phyloP scores from a whole-genome alignment of 2,888 invertebrate species.

The Melieria picta region DNA sequence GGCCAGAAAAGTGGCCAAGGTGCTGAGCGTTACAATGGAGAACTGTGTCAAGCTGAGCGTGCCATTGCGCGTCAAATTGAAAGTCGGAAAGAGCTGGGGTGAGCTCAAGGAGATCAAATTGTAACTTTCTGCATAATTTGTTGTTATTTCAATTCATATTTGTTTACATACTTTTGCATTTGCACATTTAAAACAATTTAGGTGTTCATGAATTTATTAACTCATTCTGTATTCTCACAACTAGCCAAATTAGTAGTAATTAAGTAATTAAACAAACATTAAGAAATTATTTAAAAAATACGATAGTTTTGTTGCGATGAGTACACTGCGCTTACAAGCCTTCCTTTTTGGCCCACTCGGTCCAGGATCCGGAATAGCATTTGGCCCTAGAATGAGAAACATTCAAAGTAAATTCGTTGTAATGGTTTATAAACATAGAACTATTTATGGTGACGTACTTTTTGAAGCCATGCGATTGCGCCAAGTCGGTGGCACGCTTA shows the following conservation, averaged over 20 bases:
- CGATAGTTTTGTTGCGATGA: too few relatives aligned
- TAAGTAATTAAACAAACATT: too few relatives aligned
- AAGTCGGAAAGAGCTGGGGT: constrained; percentile 86
- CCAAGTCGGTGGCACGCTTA: constrained; percentile 71
- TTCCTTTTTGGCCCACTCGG: constrained; percentile 63
- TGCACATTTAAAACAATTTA: neutral
- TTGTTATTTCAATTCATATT: constrained; percentile 1
- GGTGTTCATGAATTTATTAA: too few relatives aligned
- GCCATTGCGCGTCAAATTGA: constrained; percentile 88
- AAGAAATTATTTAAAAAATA: too few relatives aligned
- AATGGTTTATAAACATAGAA: constrained; percentile 1
- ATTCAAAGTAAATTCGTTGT: constrained; percentile 13
- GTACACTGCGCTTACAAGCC: constrained; percentile 41
- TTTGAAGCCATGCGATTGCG: constrained; percentile 55
- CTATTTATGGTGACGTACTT: constrained; percentile 51
- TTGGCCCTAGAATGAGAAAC: constrained; percentile 55
- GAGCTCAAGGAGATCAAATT: constrained; percentile 55
- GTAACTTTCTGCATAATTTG: constrained; percentile 39
- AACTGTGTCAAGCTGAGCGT: constrained; percentile 77
- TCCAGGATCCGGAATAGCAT: constrained; percentile 64
- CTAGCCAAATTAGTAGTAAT: too few relatives aligned
- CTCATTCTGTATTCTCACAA: too few relatives aligned
- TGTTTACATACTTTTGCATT: neutral
- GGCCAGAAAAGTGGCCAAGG: constrained; percentile 69
- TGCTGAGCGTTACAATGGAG: constrained; percentile 85